Conservation (phyloP, 64 coral and sea anemone species). For the Pocillopora verrucosa region DNA sequence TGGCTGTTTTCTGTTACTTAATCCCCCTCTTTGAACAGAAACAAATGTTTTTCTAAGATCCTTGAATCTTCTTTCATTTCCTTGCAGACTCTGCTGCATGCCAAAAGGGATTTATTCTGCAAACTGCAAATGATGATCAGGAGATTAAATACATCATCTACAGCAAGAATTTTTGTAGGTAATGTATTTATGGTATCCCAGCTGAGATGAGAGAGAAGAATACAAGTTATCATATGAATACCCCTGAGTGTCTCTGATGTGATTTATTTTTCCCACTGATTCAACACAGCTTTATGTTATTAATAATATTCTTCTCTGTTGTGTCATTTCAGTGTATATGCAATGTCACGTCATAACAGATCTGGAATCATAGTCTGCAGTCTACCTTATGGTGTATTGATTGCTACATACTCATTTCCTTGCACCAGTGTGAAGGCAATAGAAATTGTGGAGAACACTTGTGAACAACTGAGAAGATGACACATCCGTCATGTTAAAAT, state of each 20-base stretch:
- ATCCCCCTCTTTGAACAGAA: no score
- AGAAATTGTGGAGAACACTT: conserved; percentile 76
- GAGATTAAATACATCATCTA: conserved; percentile 82
- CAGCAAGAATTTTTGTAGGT: conserved; percentile 90
- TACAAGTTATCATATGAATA: no score
- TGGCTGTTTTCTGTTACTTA: no score
- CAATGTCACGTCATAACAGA: conserved; percentile 54
- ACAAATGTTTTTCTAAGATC: neutral
- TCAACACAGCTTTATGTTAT: neutral
- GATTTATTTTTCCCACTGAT: neutral
- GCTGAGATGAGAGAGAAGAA: neutral
- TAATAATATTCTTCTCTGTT: neutral
- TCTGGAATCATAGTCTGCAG: conserved; percentile 83
- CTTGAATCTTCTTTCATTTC: neutral
- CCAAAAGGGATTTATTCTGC: conserved; percentile 84
- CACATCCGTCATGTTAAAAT: neutral
- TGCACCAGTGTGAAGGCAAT: conserved; percentile 58
- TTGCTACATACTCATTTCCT: conserved; percentile 72
- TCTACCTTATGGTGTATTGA: conserved; percentile 75
- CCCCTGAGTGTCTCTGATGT: no score
- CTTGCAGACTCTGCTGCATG: conserved; percentile 65
- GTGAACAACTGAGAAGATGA: conserved; percentile 70
- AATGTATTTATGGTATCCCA: neutral
- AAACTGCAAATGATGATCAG: conserved; percentile 27
- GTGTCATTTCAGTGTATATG: conserved; percentile 76